Evolutionary conservation across 1,140 invertebrate species (phyloP).

Genomic region (Latrodectus geometricus): DNA sequence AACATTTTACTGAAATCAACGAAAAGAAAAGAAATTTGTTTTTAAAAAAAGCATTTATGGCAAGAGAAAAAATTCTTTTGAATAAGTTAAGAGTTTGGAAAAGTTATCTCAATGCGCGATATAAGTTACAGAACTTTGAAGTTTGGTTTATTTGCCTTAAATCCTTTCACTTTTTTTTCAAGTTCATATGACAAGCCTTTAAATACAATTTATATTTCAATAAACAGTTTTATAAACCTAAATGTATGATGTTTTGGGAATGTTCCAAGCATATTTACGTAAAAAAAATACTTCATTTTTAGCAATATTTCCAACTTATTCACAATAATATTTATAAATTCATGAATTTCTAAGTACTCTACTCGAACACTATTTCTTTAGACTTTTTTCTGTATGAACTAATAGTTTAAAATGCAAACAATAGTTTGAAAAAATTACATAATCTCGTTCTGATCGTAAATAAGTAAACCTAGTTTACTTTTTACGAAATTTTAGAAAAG

Average conservation of each 20-base stretch:
- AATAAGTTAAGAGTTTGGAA: neutral
- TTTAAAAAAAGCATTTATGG: neutral
- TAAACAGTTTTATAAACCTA: neutral
- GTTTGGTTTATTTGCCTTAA: neutral
- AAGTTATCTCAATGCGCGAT: neutral
- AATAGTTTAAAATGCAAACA: no score
- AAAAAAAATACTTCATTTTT: neutral
- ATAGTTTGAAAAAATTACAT: no score
- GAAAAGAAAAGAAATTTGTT: neutral
- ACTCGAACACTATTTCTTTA: no score
- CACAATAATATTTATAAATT: no score
- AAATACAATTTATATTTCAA: neutral
- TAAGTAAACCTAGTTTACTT: no score
- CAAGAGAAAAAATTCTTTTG: neutral
- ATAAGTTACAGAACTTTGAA: neutral
- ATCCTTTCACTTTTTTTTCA: neutral
- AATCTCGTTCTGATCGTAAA: no score
- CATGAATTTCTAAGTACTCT: no score
- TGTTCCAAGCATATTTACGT: neutral
- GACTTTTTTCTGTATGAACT: no score
- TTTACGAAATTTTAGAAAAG: no score
- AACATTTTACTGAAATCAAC: neutral
- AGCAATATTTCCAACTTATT: no score
- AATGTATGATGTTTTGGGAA: neutral
- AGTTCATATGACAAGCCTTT: neutral